phyloP scores from a whole-genome alignment of 2,797 vertebrate species.

The Danio kyathit region DNA sequence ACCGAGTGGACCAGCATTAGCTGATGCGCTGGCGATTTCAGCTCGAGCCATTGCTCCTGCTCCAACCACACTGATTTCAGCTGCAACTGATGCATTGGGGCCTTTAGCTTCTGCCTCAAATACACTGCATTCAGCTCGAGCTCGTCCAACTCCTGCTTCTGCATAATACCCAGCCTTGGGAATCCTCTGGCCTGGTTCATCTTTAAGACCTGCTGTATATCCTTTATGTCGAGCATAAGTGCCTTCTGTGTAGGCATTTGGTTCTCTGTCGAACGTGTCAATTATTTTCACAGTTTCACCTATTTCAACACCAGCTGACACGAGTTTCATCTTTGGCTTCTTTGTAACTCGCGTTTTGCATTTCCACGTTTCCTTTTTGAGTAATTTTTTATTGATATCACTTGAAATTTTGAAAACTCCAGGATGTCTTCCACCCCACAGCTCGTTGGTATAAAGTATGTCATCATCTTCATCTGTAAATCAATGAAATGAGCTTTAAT shows the following conservation, averaged over 20 bases:
- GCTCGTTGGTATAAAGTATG: neutral
- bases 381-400: neutral
- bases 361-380: neutral
- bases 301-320: neutral
- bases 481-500: neutral
- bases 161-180: neutral
- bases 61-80: accelerated
- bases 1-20: constrained; percentile 2
- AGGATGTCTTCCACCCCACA: neutral
- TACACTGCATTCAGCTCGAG: neutral
- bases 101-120: constrained; percentile 45
- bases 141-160: constrained; percentile 28
- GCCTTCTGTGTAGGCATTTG: accelerated
- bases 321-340: neutral
- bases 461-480: neutral
- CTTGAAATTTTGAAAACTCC: neutral
- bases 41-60: constrained; percentile 4
- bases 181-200: constrained; percentile 24
- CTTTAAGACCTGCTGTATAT: accelerated
- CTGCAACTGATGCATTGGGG: constrained; percentile 36
- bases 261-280: constrained; percentile 6
- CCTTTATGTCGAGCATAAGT: accelerated
- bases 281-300: accelerated
- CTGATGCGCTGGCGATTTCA: constrained; percentile 47
- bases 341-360: accelerated